Percentiles rank a stretch among this genome's conserved stretches.
Evolutionary conservation across 2,113 vertebrate species (phyloP).

Genomic region (Myiagra hebetior): DNA sequence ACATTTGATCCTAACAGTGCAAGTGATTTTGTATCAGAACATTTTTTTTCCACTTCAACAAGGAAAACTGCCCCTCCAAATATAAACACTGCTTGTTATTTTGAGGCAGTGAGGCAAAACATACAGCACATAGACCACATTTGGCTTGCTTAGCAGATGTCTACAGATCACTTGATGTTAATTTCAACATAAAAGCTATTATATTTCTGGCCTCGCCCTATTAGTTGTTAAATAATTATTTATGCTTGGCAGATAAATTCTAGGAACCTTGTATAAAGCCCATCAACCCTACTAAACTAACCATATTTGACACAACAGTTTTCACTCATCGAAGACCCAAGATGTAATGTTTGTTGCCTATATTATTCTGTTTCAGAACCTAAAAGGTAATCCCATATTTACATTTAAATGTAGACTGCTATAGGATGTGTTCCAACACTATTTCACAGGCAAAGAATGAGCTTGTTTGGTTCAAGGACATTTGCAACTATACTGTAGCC

Average conservation of each 20-base stretch:
- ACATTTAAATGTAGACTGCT: slow-evolving; percentile 54
- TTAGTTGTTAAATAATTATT: slow-evolving; percentile 75
- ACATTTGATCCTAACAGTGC: slow-evolving; percentile 46
- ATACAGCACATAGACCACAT: slow-evolving; percentile 46
- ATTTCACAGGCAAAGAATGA: slow-evolving; percentile 60
- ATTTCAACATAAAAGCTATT: slow-evolving; percentile 74
- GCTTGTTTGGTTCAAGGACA: slow-evolving; percentile 61
- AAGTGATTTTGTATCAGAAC: slow-evolving; percentile 54
- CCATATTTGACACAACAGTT: slow-evolving; percentile 63
- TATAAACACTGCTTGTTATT: slow-evolving; percentile 71
- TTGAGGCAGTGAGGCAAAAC: slow-evolving; percentile 75
- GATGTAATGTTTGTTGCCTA: slow-evolving; percentile 30
- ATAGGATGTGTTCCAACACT: slow-evolving; percentile 11
- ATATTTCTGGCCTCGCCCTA: slow-evolving; percentile 66
- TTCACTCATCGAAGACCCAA: slow-evolving; percentile 17
- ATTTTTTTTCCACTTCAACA: slow-evolving; percentile 51
- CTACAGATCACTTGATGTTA: slow-evolving; percentile 67
- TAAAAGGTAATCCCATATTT: slow-evolving; percentile 51
- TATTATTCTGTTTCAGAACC: not conserved
- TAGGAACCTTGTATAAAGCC: slow-evolving; percentile 42
- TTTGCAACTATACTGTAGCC: slow-evolving; percentile 44
- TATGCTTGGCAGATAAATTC: slow-evolving; percentile 62
- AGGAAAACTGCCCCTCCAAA: slow-evolving; percentile 58
- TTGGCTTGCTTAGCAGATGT: slow-evolving; percentile 73
- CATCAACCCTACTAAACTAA: slow-evolving; percentile 66